Percentiles rank a stretch among this genome's conserved stretches.
Conservation (phyloP, 2,888 invertebrate species). For the Caenorhabditis sp. region DNA sequence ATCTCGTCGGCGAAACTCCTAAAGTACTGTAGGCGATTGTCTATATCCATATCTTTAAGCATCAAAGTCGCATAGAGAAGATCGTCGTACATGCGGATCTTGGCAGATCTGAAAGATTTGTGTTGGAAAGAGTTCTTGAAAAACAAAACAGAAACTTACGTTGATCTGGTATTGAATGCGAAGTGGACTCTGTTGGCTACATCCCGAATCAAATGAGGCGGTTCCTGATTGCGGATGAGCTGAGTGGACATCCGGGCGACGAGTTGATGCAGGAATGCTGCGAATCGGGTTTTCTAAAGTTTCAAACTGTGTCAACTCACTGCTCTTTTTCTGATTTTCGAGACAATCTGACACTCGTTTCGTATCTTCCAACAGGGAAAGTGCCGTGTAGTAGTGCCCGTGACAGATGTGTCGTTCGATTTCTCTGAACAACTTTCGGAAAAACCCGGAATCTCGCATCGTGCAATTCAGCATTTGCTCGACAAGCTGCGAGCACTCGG, state of each 20-base stretch:
- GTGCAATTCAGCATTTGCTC: conserved; percentile 73
- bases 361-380: conserved; percentile 68
- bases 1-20: conserved; percentile 70
- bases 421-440: conserved; percentile 69
- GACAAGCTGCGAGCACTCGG: conserved; percentile 65
- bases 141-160: conserved; percentile 20
- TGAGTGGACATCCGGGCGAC: conserved; percentile 64
- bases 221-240: conserved; percentile 63
- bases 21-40: conserved; percentile 69
- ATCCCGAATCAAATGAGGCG: conserved; percentile 65
- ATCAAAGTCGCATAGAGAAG: conserved; percentile 67
- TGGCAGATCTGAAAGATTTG: conserved; percentile 6
- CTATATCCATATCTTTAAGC: conserved; percentile 65
- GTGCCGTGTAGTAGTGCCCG: conserved; percentile 73
- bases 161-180: conserved; percentile 53
- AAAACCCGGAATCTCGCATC: conserved; percentile 68
- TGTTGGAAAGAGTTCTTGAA: background rate
- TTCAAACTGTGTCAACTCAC: conserved; percentile 50
- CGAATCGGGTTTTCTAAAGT: no score
- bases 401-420: conserved; percentile 73
- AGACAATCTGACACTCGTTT: conserved; percentile 65
- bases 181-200: conserved; percentile 69
- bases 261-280: conserved; percentile 66
- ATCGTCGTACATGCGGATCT: conserved; percentile 70
- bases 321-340: conserved; percentile 61